Base-by-base conservation (phyloP, 2,797 vertebrate species). In the Aulostomus chinensis region DNA sequence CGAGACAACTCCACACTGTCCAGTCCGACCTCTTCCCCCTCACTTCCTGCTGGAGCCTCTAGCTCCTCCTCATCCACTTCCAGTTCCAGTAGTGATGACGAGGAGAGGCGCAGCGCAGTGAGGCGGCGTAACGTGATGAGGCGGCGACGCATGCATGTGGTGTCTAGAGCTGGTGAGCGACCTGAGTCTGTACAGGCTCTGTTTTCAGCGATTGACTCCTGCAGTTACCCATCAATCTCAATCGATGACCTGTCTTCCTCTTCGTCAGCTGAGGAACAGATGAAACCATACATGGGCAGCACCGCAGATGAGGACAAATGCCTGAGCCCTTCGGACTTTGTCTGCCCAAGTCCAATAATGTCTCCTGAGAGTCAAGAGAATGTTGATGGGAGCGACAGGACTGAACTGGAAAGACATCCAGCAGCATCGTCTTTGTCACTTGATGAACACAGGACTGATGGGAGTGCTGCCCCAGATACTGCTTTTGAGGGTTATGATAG, bases 211-310 rank as follows among this genome's bases (percentile, higher is more conserved):
- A 88, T 94, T 11, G 96, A 98, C 86, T 91, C 93, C 70, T 94
- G 93, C 58, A 94, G 88, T 40, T 98, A 98, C 78, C 95, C 96
- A 0, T 96, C 95, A 31, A 94, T 97, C 80, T 92, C 93, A 20
- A 79, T 96, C 1, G 93, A 95, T 0, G 94, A 98, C 62, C 81
- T 93, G 14, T 94, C 94, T 4, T 91, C 93, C 6, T 88, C 92
- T 28, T 95, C 94, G 9, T 89, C 92, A 0, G 82, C 70, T 1
- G 83, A 68, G 2, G 62, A 41, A 7, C 59, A 73, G 25, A 50
- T 73, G 42, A 78, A 72, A 33, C 60, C 72, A 11, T 16, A n/a
- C 1, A 49, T 20, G 2, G 38, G 50, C 0, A 11, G 9, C 13
- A 13, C 20, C 30, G 65, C 47, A 43, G 80, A 80, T 1, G 82